Conservation (phyloP, 1,140 invertebrate species). For the Trialeurodes vaporariorum region DNA sequence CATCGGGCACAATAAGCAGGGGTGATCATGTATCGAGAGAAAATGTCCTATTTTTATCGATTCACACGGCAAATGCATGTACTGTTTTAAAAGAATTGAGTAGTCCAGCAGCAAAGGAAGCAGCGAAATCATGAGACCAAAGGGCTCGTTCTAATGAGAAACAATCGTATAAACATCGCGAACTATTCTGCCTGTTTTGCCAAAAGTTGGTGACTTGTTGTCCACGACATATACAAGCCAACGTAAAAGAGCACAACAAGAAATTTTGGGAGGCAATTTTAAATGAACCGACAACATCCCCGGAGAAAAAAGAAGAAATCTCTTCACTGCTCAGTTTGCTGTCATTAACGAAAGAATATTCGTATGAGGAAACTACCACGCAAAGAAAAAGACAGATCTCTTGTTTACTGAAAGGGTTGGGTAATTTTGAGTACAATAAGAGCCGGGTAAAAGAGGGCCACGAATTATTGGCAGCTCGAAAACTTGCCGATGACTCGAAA, state of each 20-base stretch:
- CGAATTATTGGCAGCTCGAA: background rate
- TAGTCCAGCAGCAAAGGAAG: too few species aligned
- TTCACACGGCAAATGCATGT: too few species aligned
- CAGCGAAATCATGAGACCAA: too few species aligned
- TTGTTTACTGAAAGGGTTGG: background rate
- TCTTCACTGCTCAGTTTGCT: background rate
- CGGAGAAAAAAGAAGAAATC: background rate
- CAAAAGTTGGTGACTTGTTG: background rate
- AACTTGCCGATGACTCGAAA: background rate
- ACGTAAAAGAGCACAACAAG: background rate
- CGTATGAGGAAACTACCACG: background rate
- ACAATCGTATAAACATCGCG: background rate
- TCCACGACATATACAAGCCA: background rate
- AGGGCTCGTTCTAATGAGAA: too few species aligned
- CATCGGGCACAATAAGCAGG: too few species aligned
- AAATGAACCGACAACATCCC: background rate
- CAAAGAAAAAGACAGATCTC: background rate
- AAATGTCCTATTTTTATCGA: too few species aligned
- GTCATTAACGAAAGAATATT: background rate
- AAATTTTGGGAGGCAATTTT: background rate
- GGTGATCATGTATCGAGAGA: too few species aligned
- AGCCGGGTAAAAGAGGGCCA: background rate
- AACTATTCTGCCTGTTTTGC: background rate
- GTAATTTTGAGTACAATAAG: background rate
- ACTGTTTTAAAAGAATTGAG: too few species aligned